Evolutionary conservation across 2,113 vertebrate species (phyloP).

Genomic region (Periophthalmodon schlosseri): DNA sequence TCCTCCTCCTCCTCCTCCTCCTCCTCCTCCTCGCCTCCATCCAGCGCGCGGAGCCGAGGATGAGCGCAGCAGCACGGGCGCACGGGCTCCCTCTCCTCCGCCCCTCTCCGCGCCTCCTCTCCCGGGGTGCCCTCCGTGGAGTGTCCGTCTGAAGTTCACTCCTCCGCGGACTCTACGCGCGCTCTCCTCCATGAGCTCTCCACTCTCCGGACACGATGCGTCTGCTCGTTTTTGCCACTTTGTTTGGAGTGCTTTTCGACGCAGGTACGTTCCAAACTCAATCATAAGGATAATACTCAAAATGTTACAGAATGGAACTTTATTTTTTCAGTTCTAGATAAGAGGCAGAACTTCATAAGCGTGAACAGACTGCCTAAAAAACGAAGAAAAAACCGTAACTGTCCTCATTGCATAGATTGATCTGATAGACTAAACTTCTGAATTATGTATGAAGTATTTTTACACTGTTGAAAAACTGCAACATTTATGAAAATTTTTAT

Average conservation of each 20-base stretch:
- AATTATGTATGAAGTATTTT: no score
- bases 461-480: no score
- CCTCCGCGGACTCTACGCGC: neutral
- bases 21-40: neutral
- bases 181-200: conserved; percentile 62
- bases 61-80: conserved; percentile 27
- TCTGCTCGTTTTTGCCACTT: conserved; percentile 69
- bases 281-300: neutral
- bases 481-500: no score
- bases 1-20: neutral
- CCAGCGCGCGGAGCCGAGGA: conserved; percentile 10
- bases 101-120: neutral
- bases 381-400: no score
- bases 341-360: no score
- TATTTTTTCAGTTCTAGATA: no score
- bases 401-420: no score
- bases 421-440: no score
- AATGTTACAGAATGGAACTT: neutral
- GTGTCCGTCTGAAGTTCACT: conserved; percentile 24
- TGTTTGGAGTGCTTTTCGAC: conserved; percentile 70
- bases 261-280: conserved; percentile 60
- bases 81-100: conserved; percentile 14
- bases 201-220: conserved; percentile 66
- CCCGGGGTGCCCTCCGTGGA: neutral
- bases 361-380: no score